Evolutionary conservation across 2,113 vertebrate genomes (phyloP), one percentile per base, ranked within the genome.

Genomic region (Mastomys natalensis): DNA sequence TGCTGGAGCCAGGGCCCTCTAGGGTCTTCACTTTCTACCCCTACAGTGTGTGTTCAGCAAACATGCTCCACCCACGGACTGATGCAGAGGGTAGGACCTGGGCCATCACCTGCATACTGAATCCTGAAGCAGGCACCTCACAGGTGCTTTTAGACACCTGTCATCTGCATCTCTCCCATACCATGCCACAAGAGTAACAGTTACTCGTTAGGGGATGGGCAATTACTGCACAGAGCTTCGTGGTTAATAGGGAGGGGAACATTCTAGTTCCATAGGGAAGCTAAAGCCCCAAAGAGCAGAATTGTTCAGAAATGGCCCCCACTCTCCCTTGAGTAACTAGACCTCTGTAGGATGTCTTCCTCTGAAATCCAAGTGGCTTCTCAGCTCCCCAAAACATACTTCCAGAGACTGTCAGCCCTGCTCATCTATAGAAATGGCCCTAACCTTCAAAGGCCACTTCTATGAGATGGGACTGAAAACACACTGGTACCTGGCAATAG

Each of bases 41-140:
- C 45, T 0, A 0, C 0, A 3, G 15, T 7, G 58, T 89, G 16
- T 26, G 66, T 74, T n/a, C 24, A 37, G 31, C 31, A 11, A 22
- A 37, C 15, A 82, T 5, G 19, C 62, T 82, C 8, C 34, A 37
- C 26, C 7, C 31, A 22, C 21, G 0, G 29, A 24, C 85, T 5
- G 5, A 40, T 26, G 1, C 72, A 22, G 37, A 80, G 37, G 1
- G 1, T 26, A 7, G 3, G 22, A 48, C 37, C 73, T 12, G 24
- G 8, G 16, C 45, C 8, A 2, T 0, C 10, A 3, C 8, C 5
- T 16, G 11, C 22, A 6, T 40, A 16, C n/a, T 0, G 0, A 45
- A 17, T 40, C 37, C 55, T 4, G 6, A 34, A 21, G 84, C 48
- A 62, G 0, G 0, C 45, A 45, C 2, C 11, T 21, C 26, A 0